phyloP scores from a whole-genome alignment of 92 coral and sea anemone genomes.

The Heliopora coerulea region DNA sequence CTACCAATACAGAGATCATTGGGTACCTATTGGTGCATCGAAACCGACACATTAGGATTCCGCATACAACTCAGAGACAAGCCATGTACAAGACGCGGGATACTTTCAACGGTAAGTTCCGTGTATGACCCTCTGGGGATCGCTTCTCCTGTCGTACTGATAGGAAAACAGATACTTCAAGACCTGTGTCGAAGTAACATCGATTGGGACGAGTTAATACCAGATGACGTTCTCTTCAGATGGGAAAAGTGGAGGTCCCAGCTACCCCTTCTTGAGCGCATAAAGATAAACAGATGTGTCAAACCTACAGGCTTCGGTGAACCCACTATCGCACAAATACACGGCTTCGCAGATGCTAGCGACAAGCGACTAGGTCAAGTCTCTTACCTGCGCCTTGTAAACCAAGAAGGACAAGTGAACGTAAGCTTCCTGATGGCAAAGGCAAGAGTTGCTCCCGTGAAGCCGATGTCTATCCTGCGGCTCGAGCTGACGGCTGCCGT shows the following conservation, averaged over 20 bases:
- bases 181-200: neutral
- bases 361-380: constrained; percentile 52
- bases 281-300: constrained; percentile 46
- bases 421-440: constrained; percentile 63
- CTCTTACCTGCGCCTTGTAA: constrained; percentile 46
- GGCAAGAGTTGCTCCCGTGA: constrained; percentile 53
- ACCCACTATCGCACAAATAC: constrained; percentile 34
- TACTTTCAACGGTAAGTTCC: constrained; percentile 51
- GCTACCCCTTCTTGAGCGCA: constrained; percentile 36
- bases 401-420: constrained; percentile 25
- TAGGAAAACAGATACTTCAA: constrained; percentile 49
- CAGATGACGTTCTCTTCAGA: constrained; percentile 40
- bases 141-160: constrained; percentile 48
- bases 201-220: constrained; percentile 58
- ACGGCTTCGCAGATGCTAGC: constrained; percentile 58
- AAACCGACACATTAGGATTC: constrained; percentile 52
- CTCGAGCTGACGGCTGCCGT: constrained; percentile 58
- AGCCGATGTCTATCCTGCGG: constrained; percentile 54
- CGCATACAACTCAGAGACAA: constrained; percentile 56
- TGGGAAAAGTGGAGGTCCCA: constrained; percentile 48
- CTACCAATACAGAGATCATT: constrained; percentile 56
- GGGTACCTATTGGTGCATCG: constrained; percentile 59
- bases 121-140: constrained; percentile 56
- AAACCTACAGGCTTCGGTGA: constrained; percentile 36
- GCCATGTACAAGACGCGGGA: constrained; percentile 56